Percentiles rank a stretch among this genome's conserved stretches.
Conservation (phyloP, 2,888 invertebrate species). For the Eilema caniola region DNA sequence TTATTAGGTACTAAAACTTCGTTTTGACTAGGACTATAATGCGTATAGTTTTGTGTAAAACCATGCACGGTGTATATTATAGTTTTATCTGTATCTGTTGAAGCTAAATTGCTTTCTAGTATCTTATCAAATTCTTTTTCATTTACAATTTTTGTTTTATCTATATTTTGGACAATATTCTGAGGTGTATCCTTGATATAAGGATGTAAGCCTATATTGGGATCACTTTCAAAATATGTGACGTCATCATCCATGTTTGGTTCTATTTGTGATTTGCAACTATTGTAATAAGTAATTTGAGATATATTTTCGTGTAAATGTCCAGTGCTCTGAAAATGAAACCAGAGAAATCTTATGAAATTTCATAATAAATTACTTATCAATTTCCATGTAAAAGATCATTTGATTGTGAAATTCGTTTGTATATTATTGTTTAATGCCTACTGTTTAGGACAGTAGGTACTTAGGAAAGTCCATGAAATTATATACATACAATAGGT, state of each 20-base stretch:
- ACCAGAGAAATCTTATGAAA: too few relatives aligned
- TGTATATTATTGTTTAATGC: too few relatives aligned
- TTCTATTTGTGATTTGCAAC: constrained; percentile 5
- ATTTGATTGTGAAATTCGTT: too few relatives aligned
- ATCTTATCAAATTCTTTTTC: neutral
- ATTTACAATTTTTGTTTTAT: neutral
- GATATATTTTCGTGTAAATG: constrained; percentile 13
- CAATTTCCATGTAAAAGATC: too few relatives aligned
- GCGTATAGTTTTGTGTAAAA: constrained; percentile 54
- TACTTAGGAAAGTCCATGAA: too few relatives aligned
- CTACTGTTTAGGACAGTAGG: too few relatives aligned
- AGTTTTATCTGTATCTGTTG: constrained; percentile 50
- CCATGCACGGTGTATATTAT: constrained; percentile 49
- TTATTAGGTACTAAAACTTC: constrained; percentile 52
- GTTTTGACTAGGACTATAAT: constrained; percentile 65
- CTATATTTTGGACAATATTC: neutral
- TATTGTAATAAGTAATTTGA: constrained; percentile 33
- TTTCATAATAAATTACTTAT: too few relatives aligned
- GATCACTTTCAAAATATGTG: neutral
- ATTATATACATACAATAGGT: too few relatives aligned
- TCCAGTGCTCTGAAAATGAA: constrained; percentile 26
- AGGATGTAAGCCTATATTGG: neutral
- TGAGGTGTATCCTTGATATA: neutral
- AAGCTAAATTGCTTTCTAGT: neutral
- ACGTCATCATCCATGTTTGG: neutral